phyloP scores from a whole-genome alignment of 2,113 vertebrate species.

The Bubo scandiacus region DNA sequence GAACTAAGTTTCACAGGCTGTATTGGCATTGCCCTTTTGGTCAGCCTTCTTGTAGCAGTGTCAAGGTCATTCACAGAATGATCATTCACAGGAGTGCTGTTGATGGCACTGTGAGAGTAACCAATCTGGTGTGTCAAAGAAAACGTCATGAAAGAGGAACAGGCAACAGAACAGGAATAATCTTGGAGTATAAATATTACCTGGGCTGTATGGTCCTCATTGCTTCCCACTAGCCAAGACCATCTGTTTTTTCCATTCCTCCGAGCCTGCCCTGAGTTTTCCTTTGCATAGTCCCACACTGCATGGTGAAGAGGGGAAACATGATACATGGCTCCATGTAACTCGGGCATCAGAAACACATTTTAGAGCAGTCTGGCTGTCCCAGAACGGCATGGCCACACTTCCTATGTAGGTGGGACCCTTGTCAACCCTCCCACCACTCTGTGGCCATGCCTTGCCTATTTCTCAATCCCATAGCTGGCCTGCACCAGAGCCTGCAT shows the following conservation, averaged over 20 bases:
- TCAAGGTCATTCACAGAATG: not conserved
- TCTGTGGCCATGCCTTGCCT: not conserved
- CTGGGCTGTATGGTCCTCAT: not conserved
- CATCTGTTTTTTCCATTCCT: not conserved
- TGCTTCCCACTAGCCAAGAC: not conserved
- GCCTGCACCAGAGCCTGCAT: not conserved
- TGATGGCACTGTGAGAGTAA: not conserved
- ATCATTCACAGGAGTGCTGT: not conserved
- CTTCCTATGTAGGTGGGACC: not conserved
- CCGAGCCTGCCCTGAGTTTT: not conserved
- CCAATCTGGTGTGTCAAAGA: not conserved
- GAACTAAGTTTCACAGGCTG: not conserved
- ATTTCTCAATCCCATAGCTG: not conserved
- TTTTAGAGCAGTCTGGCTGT: not conserved
- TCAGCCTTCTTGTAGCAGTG: not conserved
- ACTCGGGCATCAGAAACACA: not conserved
- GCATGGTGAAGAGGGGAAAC: not conserved
- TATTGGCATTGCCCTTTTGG: too few relatives aligned
- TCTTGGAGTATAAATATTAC: not conserved
- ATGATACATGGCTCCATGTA: too few relatives aligned
- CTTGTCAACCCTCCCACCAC: not conserved
- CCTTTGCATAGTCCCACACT: not conserved
- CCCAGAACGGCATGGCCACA: rapidly evolving
- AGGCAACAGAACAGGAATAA: not conserved
- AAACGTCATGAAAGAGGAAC: not conserved